These are phyloP conservation scores for Drosophila pachea DNA, from an alignment of 1,140 invertebrate species.

Conservation along the genomic window DNA sequence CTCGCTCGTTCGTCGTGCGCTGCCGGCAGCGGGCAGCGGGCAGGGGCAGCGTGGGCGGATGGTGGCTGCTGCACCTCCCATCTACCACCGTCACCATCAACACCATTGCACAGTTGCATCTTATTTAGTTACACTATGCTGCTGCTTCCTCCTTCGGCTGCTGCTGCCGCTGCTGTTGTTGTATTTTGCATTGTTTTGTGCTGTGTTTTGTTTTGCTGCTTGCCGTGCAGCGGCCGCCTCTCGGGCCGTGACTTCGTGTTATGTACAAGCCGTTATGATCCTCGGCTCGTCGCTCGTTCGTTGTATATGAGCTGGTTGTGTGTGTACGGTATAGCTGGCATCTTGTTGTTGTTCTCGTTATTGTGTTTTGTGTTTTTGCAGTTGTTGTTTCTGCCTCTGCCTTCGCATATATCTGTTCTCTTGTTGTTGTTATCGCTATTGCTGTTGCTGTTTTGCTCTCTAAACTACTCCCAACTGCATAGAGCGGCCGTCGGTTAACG, in stretches of 20 bases:
- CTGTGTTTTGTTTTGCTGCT: conserved; percentile 76
- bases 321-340: conserved; percentile 40
- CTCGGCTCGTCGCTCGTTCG: conserved; percentile 68
- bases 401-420: conserved; percentile 34
- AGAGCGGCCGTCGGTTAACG: conserved; percentile 53
- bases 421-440: conserved; percentile 44
- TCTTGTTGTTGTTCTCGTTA: conserved; percentile 43
- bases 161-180: conserved; percentile 52
- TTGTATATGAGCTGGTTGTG: conserved; percentile 50
- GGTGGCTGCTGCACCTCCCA: conserved; percentile 6
- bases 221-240: conserved; percentile 46
- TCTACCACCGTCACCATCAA: conserved; percentile 6
- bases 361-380: conserved; percentile 60
- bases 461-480: conserved; percentile 42
- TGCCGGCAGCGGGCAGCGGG: conserved; percentile 50
- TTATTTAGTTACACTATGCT: conserved; percentile 75
- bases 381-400: conserved; percentile 45
- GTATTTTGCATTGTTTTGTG: conserved; percentile 77
- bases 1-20: conserved; percentile 76
- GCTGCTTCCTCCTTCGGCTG: conserved; percentile 31
- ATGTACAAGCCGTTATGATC: conserved; percentile 68
- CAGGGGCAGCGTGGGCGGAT: conserved; percentile 34
- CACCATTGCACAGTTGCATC: conserved; percentile 50
- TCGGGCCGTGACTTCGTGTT: conserved; percentile 73
- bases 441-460: conserved; percentile 58